Evolutionary conservation across 2,797 vertebrate genomes (phyloP).

Genomic region (Holocentrus rufus): DNA sequence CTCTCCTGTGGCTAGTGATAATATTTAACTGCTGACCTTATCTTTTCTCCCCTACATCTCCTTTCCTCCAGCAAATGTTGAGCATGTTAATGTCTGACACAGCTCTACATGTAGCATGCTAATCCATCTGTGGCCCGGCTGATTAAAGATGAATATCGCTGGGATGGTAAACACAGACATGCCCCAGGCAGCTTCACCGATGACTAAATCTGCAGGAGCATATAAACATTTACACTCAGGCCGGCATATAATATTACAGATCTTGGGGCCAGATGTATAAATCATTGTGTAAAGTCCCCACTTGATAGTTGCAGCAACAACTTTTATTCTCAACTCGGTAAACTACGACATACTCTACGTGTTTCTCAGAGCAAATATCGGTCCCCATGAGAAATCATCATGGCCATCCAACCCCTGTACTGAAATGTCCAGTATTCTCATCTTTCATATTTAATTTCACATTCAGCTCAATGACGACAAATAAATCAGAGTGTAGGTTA

Average conservation of each 20-base stretch:
- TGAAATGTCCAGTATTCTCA: too few species aligned
- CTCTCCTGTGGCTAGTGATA: conserved; percentile 74
- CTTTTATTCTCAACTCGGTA: conserved; percentile 15
- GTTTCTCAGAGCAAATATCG: neutral
- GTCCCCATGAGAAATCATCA: too few species aligned
- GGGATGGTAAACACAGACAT: conserved; percentile 60
- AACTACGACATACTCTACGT: neutral
- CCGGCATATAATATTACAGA: conserved; percentile 54
- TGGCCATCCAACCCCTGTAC: too few species aligned
- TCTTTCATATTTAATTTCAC: too few species aligned
- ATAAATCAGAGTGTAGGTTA: too few species aligned
- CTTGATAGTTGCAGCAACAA: conserved; percentile 29
- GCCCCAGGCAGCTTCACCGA: conserved; percentile 53
- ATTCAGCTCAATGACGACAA: too few species aligned
- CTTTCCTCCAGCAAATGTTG: conserved; percentile 45
- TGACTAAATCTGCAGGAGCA: conserved; percentile 63
- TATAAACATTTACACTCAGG: conserved; percentile 56
- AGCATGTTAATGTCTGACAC: conserved; percentile 72
- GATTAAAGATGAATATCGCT: conserved; percentile 79
- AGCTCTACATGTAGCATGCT: conserved; percentile 67
- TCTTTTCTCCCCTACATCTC: conserved; percentile 61
- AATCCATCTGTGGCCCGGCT: conserved; percentile 69
- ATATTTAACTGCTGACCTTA: conserved; percentile 81
- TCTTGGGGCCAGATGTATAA: conserved; percentile 45
- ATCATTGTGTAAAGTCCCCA: conserved; percentile 11